Evolutionary conservation across 2,797 vertebrate genomes (phyloP), one percentile per base, ranked within the genome.

Genomic region (Limnodromus scolopaceus): DNA sequence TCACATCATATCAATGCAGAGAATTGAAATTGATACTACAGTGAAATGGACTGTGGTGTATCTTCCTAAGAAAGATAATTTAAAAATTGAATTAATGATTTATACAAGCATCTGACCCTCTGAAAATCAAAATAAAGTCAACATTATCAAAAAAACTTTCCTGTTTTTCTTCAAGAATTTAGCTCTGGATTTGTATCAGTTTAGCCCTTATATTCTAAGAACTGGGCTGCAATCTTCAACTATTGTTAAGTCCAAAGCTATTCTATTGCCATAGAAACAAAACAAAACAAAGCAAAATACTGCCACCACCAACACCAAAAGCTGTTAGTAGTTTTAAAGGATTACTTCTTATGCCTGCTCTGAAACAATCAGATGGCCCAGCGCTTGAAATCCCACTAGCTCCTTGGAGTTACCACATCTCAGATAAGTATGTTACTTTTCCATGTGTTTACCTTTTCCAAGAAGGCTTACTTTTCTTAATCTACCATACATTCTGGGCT

Each of bases 261-360:
- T 3, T 25, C 18, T 18, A 38, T 66, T 41, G 25, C 18, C 10
- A 24, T 53, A 43, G 43, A 83, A 83, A 45, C 4, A 39, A 46
- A 78, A 11, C 27, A 53, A 30, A 30, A 28, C 15, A 53, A 53
- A 30, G 27, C n/a, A 58, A 58, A 58, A 16, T 7, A 41, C 38
- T 15, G 41, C 12, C 24, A 61, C 27, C 12, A n/a, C 0, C 1
- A 3, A 2, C 3, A 30, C 1, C 6, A 57, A 65, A 61, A 41
- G 5, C 7, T 57, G 11, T 2, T 10, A 49, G 14, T 34, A 16
- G 1, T 70, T 83, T 74, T 64, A 48, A 53, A 54, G 25, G 60
- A 34, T 66, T 27, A 13, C 16, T 49, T 16, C 8, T 78, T 78
- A 23, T 32, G 16, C 13, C 8, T 32, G 2, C 6, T 79, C 22